phyloP scores from a whole-genome alignment of 2,888 invertebrate genomes.

The Ecliptopera silaceata region DNA sequence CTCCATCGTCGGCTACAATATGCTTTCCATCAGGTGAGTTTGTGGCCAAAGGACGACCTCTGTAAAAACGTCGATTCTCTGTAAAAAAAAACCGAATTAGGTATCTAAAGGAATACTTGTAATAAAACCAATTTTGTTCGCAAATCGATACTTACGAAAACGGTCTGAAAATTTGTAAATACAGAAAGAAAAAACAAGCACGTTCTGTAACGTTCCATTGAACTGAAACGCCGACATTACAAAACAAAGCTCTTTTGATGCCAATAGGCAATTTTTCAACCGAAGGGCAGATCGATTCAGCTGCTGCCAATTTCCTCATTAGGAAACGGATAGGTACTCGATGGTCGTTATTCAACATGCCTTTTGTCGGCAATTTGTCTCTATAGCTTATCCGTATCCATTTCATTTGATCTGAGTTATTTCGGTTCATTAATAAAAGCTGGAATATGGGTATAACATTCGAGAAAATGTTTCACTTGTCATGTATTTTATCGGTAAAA shows the following conservation, averaged over 20 bases:
- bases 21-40: too few species aligned
- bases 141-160: too few species aligned
- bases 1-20: too few species aligned
- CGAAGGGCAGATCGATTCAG: conserved; percentile 15
- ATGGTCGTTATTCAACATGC: conserved; percentile 17
- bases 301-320: conserved; percentile 23
- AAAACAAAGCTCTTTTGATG: background rate
- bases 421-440: background rate
- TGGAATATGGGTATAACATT: too few species aligned
- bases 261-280: conserved; percentile 11
- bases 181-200: background rate
- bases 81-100: too few species aligned
- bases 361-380: conserved; percentile 18
- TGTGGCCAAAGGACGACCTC: too few species aligned
- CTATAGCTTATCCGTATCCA: conserved; percentile 4
- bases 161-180: too few species aligned
- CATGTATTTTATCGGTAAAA: too few species aligned
- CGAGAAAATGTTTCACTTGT: too few species aligned
- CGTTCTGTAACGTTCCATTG: background rate
- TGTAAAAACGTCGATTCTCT: too few species aligned
- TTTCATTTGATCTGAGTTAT: background rate
- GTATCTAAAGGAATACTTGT: too few species aligned
- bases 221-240: background rate
- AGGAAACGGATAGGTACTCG: conserved; percentile 10
- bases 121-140: too few species aligned